Percentiles rank a stretch among this genome's conserved stretches.
Evolutionary conservation across 1,140 invertebrate species (phyloP).

Genomic region (Trypoxylus dichotomus): DNA sequence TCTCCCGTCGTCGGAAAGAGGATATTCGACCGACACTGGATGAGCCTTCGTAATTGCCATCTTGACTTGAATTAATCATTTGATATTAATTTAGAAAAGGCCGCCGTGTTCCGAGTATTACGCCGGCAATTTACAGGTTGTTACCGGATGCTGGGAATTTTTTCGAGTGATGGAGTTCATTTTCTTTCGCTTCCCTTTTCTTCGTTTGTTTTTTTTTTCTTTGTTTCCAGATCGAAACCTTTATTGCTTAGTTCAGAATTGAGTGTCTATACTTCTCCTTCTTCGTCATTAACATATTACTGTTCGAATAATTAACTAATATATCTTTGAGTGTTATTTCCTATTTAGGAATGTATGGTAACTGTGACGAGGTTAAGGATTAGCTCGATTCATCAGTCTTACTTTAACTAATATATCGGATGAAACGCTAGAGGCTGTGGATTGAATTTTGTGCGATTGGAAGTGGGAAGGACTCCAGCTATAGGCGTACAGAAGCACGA

Average conservation of each 20-base stretch:
- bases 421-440: too few species aligned
- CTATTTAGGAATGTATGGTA: too few species aligned
- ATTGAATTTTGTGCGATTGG: too few species aligned
- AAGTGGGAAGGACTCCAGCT: too few species aligned
- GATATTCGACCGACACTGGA: constrained; percentile 8
- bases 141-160: constrained; percentile 1
- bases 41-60: constrained; percentile 10
- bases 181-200: neutral
- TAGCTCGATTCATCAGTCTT: too few species aligned
- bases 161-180: constrained; percentile 3
- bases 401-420: too few species aligned
- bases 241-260: neutral
- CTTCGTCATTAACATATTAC: too few species aligned
- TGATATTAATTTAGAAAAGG: constrained; percentile 13
- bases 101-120: constrained; percentile 9
- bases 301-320: too few species aligned
- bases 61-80: constrained; percentile 23
- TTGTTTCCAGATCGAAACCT: neutral
- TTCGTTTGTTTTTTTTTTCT: neutral
- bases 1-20: neutral
- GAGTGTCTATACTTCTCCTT: too few species aligned
- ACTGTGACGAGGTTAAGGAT: too few species aligned
- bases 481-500: too few species aligned
- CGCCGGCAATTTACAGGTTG: constrained; percentile 14
- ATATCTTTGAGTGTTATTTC: too few species aligned